Evolutionary conservation across 2,797 vertebrate genomes (phyloP), one percentile per base, ranked within the genome.

Genomic region (Clamator glandarius): DNA sequence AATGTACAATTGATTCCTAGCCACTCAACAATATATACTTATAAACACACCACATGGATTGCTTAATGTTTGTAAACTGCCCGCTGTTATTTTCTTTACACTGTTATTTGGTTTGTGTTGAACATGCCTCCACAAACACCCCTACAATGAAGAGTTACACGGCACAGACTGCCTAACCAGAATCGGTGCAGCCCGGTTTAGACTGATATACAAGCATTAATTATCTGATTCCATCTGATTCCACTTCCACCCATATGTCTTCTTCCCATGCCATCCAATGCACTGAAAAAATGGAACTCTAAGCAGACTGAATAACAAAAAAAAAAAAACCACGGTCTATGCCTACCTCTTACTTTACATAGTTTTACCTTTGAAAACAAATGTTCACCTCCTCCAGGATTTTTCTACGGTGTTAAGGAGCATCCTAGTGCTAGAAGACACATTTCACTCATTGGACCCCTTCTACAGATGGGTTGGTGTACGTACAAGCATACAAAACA

Each of bases 51-150:
- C 59, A 36, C 70, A 70, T 28, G 39, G 28, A 21, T 92, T 91
- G 78, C 88, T 91, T 81, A 81, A 57, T n/a, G 26, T 87, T 96
- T 84, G 70, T 57, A 63, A 82, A 61, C 48, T 59, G 62, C 48
- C 41, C 35, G 19, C 51, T 44, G 55, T 8, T 89, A 48, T 23
- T 88, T 63, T 18, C 28, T 89, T 89, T 69, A 42, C 33, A 63
- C 42, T 44, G 55, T 8, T 88, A 44, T 21, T 88, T 59, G 23
- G 23, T 89, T 90, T 70, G 39, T 82, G 52, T 54, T 44, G 21
- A 62, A 75, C 42, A 62, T 39, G 88, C 64, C 64, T 73, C n/a
- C 61, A 63, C 52, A 55, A 90, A 79, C 50, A 73, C 25, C 48
- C 28, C 15, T 69, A 46, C 23, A 66, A 62, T 29, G 55, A 89